Percentiles rank a stretch among this genome's conserved stretches.
These are phyloP conservation scores for Strix uralensis DNA, from an alignment of 2,113 vertebrate species.

Conservation along the genomic window DNA sequence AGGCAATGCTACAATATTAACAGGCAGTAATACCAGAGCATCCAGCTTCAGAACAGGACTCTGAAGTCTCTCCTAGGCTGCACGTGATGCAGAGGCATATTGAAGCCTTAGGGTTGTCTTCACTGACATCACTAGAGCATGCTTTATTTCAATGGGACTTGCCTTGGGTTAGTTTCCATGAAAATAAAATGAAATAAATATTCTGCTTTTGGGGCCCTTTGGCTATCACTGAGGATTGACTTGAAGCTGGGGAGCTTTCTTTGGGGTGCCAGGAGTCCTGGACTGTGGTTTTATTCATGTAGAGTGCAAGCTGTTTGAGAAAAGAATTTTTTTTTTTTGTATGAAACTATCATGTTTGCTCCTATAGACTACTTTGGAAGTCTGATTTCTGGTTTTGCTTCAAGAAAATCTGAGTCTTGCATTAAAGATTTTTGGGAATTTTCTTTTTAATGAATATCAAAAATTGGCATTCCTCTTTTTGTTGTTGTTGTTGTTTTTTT, in stretches of 20 bases:
- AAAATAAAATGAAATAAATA: not conserved
- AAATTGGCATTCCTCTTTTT: not conserved
- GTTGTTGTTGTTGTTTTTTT: not conserved
- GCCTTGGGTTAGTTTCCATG: not conserved
- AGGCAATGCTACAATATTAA: not conserved
- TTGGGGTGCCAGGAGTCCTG: not conserved
- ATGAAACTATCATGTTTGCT: not conserved
- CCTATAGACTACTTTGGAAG: not conserved
- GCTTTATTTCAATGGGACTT: not conserved
- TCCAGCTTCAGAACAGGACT: not conserved
- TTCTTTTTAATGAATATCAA: not conserved
- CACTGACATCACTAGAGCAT: not conserved
- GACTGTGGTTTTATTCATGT: not conserved
- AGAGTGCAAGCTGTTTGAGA: not conserved
- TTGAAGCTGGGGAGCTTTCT: not conserved
- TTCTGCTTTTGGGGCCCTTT: not conserved
- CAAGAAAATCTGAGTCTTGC: not conserved
- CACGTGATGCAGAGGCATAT: accelerated
- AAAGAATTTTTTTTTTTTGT: not conserved
- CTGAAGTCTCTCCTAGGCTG: not conserved
- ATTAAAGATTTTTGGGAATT: not conserved
- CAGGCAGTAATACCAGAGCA: not conserved
- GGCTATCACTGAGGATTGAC: not conserved
- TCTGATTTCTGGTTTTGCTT: not conserved
- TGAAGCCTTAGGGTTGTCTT: not conserved